A percentile compares a stretch with the other conserved stretches of the same genome.
Conservation (phyloP, 2,888 invertebrate species). For the Eulithis prunata region DNA sequence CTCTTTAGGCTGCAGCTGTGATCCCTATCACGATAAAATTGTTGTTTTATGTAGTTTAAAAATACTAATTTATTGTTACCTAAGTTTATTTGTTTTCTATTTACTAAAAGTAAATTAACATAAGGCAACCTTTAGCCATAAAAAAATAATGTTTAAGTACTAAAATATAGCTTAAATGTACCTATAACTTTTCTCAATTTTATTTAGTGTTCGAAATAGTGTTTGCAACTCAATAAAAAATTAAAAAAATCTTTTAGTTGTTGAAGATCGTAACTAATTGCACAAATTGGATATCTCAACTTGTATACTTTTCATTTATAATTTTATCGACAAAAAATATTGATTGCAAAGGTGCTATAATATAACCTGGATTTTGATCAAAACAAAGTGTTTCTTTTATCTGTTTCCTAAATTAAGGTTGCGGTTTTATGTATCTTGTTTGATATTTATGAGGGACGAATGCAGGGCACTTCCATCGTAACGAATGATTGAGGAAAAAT, state of each 20-base stretch:
- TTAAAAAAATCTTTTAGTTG: no score
- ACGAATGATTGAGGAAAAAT: constrained; percentile 39
- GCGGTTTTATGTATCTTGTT: constrained; percentile 27
- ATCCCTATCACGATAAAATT: constrained; percentile 69
- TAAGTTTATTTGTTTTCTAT: constrained; percentile 23
- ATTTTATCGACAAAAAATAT: background rate
- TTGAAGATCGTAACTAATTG: background rate
- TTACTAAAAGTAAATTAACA: background rate
- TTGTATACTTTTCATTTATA: background rate
- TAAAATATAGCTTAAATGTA: no score
- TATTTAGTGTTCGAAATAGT: no score
- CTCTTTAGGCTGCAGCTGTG: constrained; percentile 82
- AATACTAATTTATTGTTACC: constrained; percentile 41
- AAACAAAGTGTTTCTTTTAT: constrained; percentile 34
- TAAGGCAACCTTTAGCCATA: no score
- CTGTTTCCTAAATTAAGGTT: constrained; percentile 23
- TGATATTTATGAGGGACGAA: constrained; percentile 27
- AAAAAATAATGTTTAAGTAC: no score
- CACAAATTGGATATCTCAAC: background rate
- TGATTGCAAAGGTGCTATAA: constrained; percentile 29
- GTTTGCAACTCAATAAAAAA: no score
- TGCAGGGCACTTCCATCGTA: constrained; percentile 33
- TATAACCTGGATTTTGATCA: constrained; percentile 24
- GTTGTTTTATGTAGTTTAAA: constrained; percentile 41
- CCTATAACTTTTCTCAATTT: no score